These are phyloP conservation scores for Cuniculus paca DNA, from an alignment of 2,797 vertebrate genomes.

Conservation along the genomic window DNA sequence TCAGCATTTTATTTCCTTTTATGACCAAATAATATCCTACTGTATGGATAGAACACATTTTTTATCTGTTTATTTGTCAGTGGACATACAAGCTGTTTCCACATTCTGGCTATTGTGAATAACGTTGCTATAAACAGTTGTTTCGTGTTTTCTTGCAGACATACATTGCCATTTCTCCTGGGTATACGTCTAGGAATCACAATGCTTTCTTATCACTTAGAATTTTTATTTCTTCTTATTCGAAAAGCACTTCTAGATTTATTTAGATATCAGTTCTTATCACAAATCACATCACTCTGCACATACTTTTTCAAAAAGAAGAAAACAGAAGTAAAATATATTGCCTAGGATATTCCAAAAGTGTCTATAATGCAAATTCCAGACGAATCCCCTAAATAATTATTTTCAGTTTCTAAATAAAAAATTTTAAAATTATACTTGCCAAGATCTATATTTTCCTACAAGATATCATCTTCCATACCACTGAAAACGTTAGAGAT, in stretches of 20 bases:
- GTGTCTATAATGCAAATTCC: slow-evolving; percentile 4
- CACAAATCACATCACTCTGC: background rate
- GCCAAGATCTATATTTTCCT: background rate
- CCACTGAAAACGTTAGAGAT: background rate
- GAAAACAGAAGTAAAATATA: background rate
- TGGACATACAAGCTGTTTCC: background rate
- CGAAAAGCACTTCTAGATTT: slow-evolving; percentile 46
- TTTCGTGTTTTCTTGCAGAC: background rate
- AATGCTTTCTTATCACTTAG: slow-evolving; percentile 24
- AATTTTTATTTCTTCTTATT: slow-evolving; percentile 55
- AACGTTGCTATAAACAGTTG: background rate
- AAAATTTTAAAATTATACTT: background rate
- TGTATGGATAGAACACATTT: background rate
- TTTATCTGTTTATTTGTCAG: background rate
- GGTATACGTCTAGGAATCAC: background rate
- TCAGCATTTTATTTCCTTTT: background rate
- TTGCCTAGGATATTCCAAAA: background rate
- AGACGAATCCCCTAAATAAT: background rate
- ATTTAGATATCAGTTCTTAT: slow-evolving; percentile 58
- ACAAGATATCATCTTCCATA: background rate
- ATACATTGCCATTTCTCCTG: background rate
- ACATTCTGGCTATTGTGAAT: background rate
- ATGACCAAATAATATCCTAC: background rate
- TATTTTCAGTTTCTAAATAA: background rate
- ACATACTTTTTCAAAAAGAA: background rate